Base-by-base conservation (phyloP, 92 coral and sea anemone genomes). In the Porites evermanni region DNA sequence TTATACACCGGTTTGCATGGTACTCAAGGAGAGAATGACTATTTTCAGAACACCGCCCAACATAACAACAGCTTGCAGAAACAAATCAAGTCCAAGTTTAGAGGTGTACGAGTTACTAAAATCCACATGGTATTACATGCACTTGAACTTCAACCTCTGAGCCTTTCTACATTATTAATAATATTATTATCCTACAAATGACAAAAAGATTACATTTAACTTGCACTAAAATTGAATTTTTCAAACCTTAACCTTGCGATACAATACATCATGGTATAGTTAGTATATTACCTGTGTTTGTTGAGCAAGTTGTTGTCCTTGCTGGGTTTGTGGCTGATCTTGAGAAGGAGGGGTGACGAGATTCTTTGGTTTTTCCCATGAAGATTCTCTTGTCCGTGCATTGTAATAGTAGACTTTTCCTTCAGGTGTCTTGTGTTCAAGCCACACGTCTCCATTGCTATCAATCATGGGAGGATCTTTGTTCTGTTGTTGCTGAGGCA, bases 301-400 rank as follows among this genome's bases (percentile, higher is more conserved):
- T 17, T 77, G 93, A 12, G 58, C 3, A 68, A 84, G 68, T 61
- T 74, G 88, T 29, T 80, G 93, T 81, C 69, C 75, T 81, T 83
- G 80, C 44, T 74, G 93, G 18, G 73, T 65, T 61, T 85, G 72
- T 26, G 78, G 80, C 69, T 91, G 96, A 18, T 65, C 82, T 60
- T 83, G 93, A 5, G 71, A 53, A 6, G 92, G 94, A 26, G 88
- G 91, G 29, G 78, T 72, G 53, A 96, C 88, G 18, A 96, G 76
- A 74, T 97, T 97, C 90, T 95, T 94, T 38, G 99, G 99, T 72
- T 97, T 97, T 64, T 97, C 98, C 99, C 99, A 97, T 2, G 99
- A 88, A 11, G 98, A 90, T 78, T 97, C 99, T 75, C 99, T 84
- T 16, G 99, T 97, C 19, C 99, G 79, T 73, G 99, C 98, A 97